A percentile compares a stretch with the other conserved stretches of the same genome.
Evolutionary conservation across 2,888 invertebrate genomes (phyloP).

Genomic region (Phoenoteleia sp.): DNA sequence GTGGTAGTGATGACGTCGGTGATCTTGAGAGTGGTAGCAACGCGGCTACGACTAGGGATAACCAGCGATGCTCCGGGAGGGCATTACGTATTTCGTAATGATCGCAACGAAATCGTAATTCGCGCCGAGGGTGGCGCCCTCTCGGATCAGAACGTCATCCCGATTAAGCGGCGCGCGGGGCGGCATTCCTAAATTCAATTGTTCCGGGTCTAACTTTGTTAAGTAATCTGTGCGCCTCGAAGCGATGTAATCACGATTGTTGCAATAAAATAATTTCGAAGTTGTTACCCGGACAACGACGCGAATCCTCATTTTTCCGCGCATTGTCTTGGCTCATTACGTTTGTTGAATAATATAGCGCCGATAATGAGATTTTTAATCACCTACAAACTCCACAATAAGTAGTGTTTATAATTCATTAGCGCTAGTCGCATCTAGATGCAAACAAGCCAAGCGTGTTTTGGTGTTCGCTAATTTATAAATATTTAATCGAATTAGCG

Average conservation of each 20-base stretch:
- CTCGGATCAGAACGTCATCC: neutral
- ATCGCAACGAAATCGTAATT: conserved; percentile 85
- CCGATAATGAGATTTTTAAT: conserved; percentile 63
- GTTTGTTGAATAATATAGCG: conserved; percentile 52
- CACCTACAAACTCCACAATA: conserved; percentile 46
- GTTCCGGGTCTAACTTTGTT: conserved; percentile 45
- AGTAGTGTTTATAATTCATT: conserved; percentile 40
- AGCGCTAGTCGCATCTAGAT: conserved; percentile 9
- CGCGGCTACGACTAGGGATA: conserved; percentile 74
- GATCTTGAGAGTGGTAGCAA: conserved; percentile 68
- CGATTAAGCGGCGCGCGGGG: too few species aligned
- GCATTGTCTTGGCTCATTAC: conserved; percentile 51
- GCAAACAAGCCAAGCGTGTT: neutral
- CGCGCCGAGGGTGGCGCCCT: conserved; percentile 78
- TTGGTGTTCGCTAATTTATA: neutral
- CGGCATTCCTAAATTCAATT: too few species aligned
- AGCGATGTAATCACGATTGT: conserved; percentile 49
- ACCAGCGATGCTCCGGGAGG: conserved; percentile 66
- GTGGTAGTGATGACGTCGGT: conserved; percentile 69
- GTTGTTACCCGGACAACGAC: conserved; percentile 32
- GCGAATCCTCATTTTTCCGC: conserved; percentile 33
- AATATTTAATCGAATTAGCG: neutral
- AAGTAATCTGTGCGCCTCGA: conserved; percentile 50
- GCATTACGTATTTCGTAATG: conserved; percentile 86
- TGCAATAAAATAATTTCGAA: conserved; percentile 55